Base-by-base conservation (phyloP, 2,797 vertebrate genomes). In the Podarcis lilfordi region DNA sequence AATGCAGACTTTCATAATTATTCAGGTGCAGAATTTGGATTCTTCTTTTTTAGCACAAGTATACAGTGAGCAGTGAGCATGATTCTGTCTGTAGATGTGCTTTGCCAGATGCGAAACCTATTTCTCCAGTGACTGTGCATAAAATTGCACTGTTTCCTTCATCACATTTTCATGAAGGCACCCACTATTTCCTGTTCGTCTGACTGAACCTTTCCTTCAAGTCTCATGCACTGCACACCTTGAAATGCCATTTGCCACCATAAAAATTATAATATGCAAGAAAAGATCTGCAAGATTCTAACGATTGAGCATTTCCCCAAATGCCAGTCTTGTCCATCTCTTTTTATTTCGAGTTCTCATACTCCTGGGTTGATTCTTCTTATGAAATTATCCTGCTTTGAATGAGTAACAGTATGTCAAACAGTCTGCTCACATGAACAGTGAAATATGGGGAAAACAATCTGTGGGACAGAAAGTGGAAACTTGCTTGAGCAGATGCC, bases 151-250 rank as follows among this genome's bases (percentile, higher is more conserved):
- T 29, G 29, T 72, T 50, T 72, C 23, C 40, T 50, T 23, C 29
- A 55, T 40, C 32, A 35, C 32, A 17, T 37, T 84, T 74, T 80
- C 32, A 55, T 37, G 64, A 66, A 77, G 25, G 50, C 37, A 68
- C 3, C 50, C 11, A 21, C 0, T 1, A 35, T 29, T 82, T 83
- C 84, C 0, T 0, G 13, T 80, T 80, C 29, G 75, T 61, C 35
- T 17, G 40, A n/a, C 1, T 32, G 0, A 29, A 59, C 1, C 27
- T 59, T 32, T 72, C 6, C n/a, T 25, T 32, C 79, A 43, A 35
- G 0, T 9, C 29, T 8, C 0, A 0, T 29, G 43, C 2, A 0
- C 0, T 1, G 17, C 23, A 68, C 29, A 19, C 0, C 19, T 84
- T 55, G 76, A 71, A 71, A 50, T 71, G 82, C 5, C 40, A 72